Base-by-base conservation (phyloP, 2,888 invertebrate genomes). In the Hydrotaea diabolus region DNA sequence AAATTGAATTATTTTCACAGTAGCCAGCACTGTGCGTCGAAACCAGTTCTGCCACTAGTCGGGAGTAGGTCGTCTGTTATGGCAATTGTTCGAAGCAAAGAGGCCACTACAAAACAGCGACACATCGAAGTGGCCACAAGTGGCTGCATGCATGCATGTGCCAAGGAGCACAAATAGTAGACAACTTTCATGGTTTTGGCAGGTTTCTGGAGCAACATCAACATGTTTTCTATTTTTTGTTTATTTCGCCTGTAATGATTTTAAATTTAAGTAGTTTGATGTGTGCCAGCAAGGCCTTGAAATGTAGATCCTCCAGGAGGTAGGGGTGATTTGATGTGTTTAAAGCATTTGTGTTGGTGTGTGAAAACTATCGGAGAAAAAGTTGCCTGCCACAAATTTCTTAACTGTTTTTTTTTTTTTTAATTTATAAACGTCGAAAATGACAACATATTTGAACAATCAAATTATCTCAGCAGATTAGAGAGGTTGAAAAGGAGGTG, bases 1-100 rank as follows among this genome's bases (percentile, higher is more conserved):
- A 84, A 84, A 84, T 84, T 81, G 75, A 81, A 84, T 84, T 84
- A 84, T 66, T 75, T 66, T 72, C 77, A 72, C 75, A n/a, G n/a
- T n/a, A n/a, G n/a, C n/a, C n/a, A n/a, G n/a, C n/a, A 59, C 23
- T 23, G 15, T 26, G 17, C 31, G 2, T 17, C 5, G 17, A 31
- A 62, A 62, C 62, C 62, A 62, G 62, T 62, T 62, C 4, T n/a
- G 62, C 9, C n/a, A n/a, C 3, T 2, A 49, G 49, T 15, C 15
- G 49, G 2, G 1, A 31, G 31, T 11, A 15, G 39, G 36, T 8
- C n/a, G 23, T n/a, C 62, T 31, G 62, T 62, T n/a, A 62, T 62
- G 13, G 26, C 17, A 62, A 62, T 62, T 62, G 62, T 26, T 62
- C n/a, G 17, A 36, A n/a, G n/a, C n/a, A 62, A 62, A 19, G 62